phyloP scores from a whole-genome alignment of 2,888 invertebrate genomes.

The Cantharis nigra region DNA sequence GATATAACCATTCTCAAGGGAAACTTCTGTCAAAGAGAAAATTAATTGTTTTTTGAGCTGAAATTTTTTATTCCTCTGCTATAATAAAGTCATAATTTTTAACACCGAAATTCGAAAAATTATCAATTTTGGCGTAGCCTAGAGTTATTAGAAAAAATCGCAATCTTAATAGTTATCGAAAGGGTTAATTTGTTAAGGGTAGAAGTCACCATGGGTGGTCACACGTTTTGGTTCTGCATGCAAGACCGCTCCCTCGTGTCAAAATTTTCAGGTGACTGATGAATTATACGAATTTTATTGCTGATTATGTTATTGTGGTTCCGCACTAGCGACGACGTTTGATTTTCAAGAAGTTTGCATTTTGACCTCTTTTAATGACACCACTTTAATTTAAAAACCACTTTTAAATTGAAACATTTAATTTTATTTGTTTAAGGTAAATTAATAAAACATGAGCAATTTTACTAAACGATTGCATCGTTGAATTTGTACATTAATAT shows the following conservation, averaged over 20 bases:
- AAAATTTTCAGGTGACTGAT: slow-evolving; percentile 45
- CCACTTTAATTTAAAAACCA: not conserved
- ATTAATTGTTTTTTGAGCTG: not conserved
- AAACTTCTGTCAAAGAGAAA: not conserved
- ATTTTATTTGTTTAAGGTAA: not conserved
- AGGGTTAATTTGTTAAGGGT: slow-evolving; percentile 29
- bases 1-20: not conserved
- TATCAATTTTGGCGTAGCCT: slow-evolving; percentile 15
- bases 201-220: slow-evolving; percentile 45
- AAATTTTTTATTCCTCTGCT: not conserved
- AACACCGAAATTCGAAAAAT: slow-evolving; percentile 5
- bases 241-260: slow-evolving; percentile 45
- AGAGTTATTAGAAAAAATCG: slow-evolving; percentile 14
- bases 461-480: not conserved
- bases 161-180: slow-evolving; percentile 23
- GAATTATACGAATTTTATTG: slow-evolving; percentile 40
- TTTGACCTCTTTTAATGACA: not conserved
- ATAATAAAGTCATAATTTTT: slow-evolving; percentile 8
- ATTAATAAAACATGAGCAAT: not conserved
- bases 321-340: slow-evolving; percentile 4
- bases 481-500: slow-evolving; percentile 5
- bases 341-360: not conserved
- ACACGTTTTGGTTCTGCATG: slow-evolving; percentile 44
- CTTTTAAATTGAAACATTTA: not conserved
- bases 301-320: slow-evolving; percentile 25